phyloP scores from a whole-genome alignment of 2,888 invertebrate genomes.

The Kryphioiulus occultus region DNA sequence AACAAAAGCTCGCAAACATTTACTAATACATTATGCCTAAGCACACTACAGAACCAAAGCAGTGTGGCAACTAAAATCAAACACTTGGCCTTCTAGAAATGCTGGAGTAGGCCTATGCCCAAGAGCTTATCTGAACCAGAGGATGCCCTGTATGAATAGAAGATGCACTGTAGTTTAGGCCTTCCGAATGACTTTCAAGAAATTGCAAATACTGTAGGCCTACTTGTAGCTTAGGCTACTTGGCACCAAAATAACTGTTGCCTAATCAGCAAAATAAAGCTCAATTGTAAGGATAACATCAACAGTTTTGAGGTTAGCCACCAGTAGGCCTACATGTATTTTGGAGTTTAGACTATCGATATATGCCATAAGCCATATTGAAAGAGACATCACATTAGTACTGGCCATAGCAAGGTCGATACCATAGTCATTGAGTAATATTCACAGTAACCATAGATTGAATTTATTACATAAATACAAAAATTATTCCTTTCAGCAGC shows the following conservation, averaged over 20 bases:
- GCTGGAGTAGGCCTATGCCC: too few species aligned
- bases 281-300: neutral
- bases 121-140: too few species aligned
- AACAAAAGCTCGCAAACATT: neutral
- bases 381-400: neutral
- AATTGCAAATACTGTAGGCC: conserved; percentile 10
- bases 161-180: neutral
- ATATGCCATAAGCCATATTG: neutral
- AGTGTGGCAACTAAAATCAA: neutral
- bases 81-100: neutral
- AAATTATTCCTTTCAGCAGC: neutral
- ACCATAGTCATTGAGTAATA: too few species aligned
- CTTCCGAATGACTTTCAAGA: conserved; percentile 14
- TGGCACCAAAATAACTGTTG: neutral
- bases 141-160: too few species aligned
- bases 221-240: neutral
- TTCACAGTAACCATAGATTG: too few species aligned
- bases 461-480: neutral
- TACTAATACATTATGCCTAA: neutral
- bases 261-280: neutral
- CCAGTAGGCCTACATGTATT: too few species aligned
- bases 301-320: neutral
- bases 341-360: too few species aligned
- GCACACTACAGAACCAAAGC: neutral
- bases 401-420: neutral